phyloP scores from a whole-genome alignment of 2,888 invertebrate species.

The Agriopis aurantiaria region DNA sequence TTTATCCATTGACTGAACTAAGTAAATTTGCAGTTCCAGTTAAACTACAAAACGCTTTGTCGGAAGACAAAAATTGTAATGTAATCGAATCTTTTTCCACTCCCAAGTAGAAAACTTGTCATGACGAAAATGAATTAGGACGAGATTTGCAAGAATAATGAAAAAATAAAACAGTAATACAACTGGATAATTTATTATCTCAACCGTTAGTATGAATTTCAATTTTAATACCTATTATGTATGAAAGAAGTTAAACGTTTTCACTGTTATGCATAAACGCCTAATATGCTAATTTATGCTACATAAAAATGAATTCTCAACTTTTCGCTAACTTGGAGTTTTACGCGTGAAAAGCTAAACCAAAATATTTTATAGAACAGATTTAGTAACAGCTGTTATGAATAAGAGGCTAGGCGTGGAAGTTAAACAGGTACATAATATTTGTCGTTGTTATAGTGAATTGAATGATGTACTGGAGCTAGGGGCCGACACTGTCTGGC shows the following conservation, averaged over 20 bases:
- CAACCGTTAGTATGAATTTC: not conserved
- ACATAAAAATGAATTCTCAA: too few relatives aligned
- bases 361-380: too few relatives aligned
- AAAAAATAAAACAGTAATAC: not conserved
- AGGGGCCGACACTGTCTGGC: conserved; percentile 14
- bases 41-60: not conserved
- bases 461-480: not conserved
- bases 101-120: not conserved
- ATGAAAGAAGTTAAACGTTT: too few relatives aligned
- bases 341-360: too few relatives aligned
- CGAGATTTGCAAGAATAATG: not conserved
- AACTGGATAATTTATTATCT: not conserved
- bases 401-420: not conserved
- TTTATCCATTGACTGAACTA: conserved; percentile 14
- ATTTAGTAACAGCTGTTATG: too few relatives aligned
- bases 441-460: not conserved
- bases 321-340: too few relatives aligned
- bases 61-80: not conserved
- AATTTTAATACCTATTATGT: not conserved
- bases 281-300: too few relatives aligned
- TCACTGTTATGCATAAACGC: too few relatives aligned
- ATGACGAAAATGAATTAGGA: not conserved
- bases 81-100: not conserved
- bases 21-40: not conserved
- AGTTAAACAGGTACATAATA: not conserved